Evolutionary conservation across 2,113 vertebrate genomes (phyloP).

Genomic region (Thunnus thynnus): DNA sequence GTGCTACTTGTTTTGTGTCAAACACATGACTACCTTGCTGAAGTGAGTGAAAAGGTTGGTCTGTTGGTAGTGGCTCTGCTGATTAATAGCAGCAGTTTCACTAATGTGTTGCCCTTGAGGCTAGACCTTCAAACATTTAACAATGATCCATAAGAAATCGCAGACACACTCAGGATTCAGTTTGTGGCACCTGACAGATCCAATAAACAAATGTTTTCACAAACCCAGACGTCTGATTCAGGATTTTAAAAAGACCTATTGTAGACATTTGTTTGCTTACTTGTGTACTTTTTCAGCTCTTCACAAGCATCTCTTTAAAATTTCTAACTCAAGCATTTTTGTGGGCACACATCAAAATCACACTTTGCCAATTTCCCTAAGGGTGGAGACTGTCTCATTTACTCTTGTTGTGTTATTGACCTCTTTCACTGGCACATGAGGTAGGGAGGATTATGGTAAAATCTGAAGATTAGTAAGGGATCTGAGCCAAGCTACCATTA

Average conservation of each 20-base stretch:
- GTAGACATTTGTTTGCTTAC: background rate
- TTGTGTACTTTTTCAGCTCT: background rate
- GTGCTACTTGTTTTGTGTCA: slow-evolving; percentile 10
- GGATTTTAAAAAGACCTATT: slow-evolving; percentile 3
- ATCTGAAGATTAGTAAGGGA: slow-evolving; percentile 60
- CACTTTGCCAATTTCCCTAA: slow-evolving; percentile 33
- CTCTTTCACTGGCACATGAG: slow-evolving; percentile 34
- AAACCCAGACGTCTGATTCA: slow-evolving; percentile 24
- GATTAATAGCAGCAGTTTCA: slow-evolving; percentile 52
- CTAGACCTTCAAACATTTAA: slow-evolving; percentile 32
- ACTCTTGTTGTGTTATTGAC: slow-evolving; percentile 43
- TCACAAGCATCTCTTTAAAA: no score
- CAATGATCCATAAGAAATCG: slow-evolving; percentile 31
- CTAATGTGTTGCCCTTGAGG: slow-evolving; percentile 24
- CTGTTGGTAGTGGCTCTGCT: slow-evolving; percentile 29
- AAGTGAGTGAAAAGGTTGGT: slow-evolving; percentile 19
- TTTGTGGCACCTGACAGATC: slow-evolving; percentile 13
- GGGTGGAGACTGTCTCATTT: slow-evolving; percentile 39
- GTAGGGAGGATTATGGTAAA: slow-evolving; percentile 52
- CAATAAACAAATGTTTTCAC: slow-evolving; percentile 30
- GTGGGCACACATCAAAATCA: slow-evolving; percentile 24
- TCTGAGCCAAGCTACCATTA: slow-evolving; percentile 47
- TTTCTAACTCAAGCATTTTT: slow-evolving; percentile 9
- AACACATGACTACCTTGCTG: background rate
- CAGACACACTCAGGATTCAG: slow-evolving; percentile 21